These are phyloP conservation scores for Nebria salina DNA, from an alignment of 2,888 invertebrate genomes.

Conservation along the genomic window DNA sequence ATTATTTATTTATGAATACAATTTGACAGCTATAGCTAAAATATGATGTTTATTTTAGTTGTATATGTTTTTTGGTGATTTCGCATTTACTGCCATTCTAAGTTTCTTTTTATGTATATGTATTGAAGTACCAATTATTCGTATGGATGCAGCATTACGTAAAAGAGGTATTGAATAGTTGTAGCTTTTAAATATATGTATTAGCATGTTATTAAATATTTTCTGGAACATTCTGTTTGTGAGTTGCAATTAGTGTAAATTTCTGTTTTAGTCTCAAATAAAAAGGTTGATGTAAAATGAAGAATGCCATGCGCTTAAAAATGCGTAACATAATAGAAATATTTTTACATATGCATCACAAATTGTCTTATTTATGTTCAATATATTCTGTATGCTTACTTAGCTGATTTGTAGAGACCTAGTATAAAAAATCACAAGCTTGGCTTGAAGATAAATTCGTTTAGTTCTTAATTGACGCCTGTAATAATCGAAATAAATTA, in stretches of 20 bases:
- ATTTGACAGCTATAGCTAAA: constrained; percentile 24
- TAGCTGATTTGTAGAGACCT: constrained; percentile 54
- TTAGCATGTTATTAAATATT: no score
- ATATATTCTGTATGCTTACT: constrained; percentile 51
- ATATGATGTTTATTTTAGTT: constrained; percentile 51
- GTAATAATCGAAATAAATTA: constrained; percentile 55
- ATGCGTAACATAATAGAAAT: constrained; percentile 19
- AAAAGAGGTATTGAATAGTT: constrained; percentile 38
- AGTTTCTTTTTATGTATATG: constrained; percentile 56
- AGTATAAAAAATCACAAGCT: constrained; percentile 70
- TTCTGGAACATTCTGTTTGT: no score
- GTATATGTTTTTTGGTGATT: constrained; percentile 55
- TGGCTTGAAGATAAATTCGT: constrained; percentile 67
- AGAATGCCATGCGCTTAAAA: background rate
- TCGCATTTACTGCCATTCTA: constrained; percentile 52
- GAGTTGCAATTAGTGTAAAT: background rate
- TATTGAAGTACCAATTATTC: constrained; percentile 57
- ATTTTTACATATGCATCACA: constrained; percentile 37
- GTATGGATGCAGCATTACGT: constrained; percentile 50
- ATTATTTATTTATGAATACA: background rate
- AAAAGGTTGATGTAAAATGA: constrained; percentile 35
- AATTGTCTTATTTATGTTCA: constrained; percentile 48
- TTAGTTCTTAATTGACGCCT: constrained; percentile 64
- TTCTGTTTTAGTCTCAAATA: constrained; percentile 24
- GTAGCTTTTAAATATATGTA: background rate